Evolutionary conservation across 2,888 invertebrate genomes (phyloP).

Genomic region (Drosophila demipolita): DNA sequence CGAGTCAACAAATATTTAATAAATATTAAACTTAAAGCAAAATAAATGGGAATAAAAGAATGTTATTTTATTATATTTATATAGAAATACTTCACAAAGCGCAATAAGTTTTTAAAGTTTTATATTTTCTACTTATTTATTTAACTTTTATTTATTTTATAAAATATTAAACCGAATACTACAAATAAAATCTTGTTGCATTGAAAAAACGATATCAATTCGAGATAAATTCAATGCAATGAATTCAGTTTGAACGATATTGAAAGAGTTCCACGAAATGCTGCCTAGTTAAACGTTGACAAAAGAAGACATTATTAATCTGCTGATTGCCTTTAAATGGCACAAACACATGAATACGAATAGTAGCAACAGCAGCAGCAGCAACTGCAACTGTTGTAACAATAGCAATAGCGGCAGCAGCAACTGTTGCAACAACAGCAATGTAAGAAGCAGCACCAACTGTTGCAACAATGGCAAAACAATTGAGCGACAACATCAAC

Average conservation of each 20-base stretch:
- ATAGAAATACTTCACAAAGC: neutral
- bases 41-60: neutral
- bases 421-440: neutral
- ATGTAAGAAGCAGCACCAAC: constrained; percentile 14
- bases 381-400: constrained; percentile 4
- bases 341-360: constrained; percentile 32
- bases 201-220: neutral
- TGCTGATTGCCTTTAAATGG: constrained; percentile 61
- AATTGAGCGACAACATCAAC: constrained; percentile 38
- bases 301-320: constrained; percentile 43
- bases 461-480: constrained; percentile 49
- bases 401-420: neutral
- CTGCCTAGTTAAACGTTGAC: constrained; percentile 20
- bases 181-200: neutral
- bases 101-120: neutral
- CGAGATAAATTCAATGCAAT: neutral
- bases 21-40: neutral
- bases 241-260: neutral
- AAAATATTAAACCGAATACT: neutral
- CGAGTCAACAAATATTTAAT: neutral
- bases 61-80: neutral
- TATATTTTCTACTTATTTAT: neutral
- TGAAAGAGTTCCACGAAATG: constrained; percentile 1
- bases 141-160: too few species aligned
- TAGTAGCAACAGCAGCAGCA: neutral